Percentiles rank a stretch among this genome's conserved stretches.
These are phyloP conservation scores for Formica selysi DNA, from an alignment of 1,140 invertebrate species.

Conservation along the genomic window DNA sequence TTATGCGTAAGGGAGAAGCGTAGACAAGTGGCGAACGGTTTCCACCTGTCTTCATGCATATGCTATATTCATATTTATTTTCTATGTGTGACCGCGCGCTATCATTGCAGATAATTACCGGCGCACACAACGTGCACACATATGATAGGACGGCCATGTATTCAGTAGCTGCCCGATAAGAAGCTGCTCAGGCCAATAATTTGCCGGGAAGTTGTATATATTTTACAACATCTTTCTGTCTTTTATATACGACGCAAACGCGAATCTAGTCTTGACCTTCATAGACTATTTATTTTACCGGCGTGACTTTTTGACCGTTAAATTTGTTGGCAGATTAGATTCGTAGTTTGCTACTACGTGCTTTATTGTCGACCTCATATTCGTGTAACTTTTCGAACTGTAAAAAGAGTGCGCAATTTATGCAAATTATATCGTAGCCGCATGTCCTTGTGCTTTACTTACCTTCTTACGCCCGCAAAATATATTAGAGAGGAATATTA, in stretches of 20 bases:
- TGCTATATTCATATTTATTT: constrained; percentile 80
- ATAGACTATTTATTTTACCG: constrained; percentile 3
- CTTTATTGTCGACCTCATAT: constrained; percentile 20
- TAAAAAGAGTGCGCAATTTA: constrained; percentile 24
- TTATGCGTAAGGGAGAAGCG: constrained; percentile 49
- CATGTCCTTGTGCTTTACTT: constrained; percentile 45
- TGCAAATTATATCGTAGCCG: constrained; percentile 15
- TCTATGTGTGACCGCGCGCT: constrained; percentile 78
- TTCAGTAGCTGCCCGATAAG: constrained; percentile 80
- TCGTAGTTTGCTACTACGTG: not conserved
- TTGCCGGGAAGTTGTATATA: constrained; percentile 58
- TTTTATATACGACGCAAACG: constrained; percentile 44
- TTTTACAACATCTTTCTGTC: constrained; percentile 27
- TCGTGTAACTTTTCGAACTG: constrained; percentile 9
- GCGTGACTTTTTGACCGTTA: constrained; percentile 14
- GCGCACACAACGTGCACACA: constrained; percentile 78
- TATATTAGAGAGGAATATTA: not conserved
- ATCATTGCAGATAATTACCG: constrained; percentile 82
- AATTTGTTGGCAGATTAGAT: constrained; percentile 9
- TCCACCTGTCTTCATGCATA: constrained; percentile 79
- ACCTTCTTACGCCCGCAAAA: constrained; percentile 42
- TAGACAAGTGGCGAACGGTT: constrained; percentile 61
- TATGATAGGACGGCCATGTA: constrained; percentile 81
- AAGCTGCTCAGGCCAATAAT: constrained; percentile 69
- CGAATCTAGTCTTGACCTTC: constrained; percentile 37